These are phyloP conservation scores for Microcebus ravelobensis DNA, from an alignment of 2,113 vertebrate species.

Conservation along the genomic window DNA sequence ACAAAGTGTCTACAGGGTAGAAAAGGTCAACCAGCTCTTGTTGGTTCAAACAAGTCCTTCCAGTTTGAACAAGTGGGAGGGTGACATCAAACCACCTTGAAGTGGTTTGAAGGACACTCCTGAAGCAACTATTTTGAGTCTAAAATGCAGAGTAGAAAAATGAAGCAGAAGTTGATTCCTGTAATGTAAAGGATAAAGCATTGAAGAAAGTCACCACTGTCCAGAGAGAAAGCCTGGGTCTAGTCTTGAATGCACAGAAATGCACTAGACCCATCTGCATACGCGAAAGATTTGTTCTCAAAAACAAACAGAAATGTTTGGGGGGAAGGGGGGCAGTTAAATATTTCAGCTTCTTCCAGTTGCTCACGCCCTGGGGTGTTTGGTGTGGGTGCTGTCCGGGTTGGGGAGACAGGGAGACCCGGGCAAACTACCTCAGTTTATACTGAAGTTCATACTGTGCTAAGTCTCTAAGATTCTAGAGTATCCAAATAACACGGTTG, in stretches of 20 bases:
- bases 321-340: background rate
- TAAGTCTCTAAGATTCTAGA: background rate
- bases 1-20: background rate
- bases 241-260: background rate
- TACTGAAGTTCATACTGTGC: background rate
- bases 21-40: background rate
- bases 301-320: background rate
- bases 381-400: rapidly evolving
- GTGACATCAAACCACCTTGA: background rate
- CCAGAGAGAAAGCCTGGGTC: background rate
- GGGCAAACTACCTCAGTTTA: background rate
- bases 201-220: background rate
- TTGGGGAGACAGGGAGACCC: no score
- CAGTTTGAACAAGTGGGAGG: background rate
- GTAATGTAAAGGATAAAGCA: background rate
- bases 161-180: background rate
- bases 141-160: background rate
- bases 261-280: background rate
- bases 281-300: background rate
- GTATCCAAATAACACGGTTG: background rate
- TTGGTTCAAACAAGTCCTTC: background rate
- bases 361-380: background rate
- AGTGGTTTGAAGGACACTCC: background rate
- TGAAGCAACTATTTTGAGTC: background rate
- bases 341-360: background rate